These are phyloP conservation scores for Gallirallus australis DNA, from an alignment of 2,797 vertebrate species.

Conservation along the genomic window DNA sequence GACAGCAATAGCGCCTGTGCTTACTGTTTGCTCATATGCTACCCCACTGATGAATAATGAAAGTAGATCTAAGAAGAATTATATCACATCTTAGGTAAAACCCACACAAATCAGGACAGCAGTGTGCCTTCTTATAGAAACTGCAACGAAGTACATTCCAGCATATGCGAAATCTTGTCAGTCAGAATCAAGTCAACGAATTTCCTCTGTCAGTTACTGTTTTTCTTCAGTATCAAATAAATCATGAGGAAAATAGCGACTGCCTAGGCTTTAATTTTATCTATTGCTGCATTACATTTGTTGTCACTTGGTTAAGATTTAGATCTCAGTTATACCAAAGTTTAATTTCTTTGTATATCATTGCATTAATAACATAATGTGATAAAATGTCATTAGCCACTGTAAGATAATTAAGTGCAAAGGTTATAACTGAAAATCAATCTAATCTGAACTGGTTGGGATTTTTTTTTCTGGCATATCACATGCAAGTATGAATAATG, in stretches of 20 bases:
- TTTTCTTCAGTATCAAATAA: constrained; percentile 29
- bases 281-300: neutral
- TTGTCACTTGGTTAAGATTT: neutral
- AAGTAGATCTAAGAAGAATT: neutral
- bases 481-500: neutral
- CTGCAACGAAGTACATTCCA: neutral
- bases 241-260: constrained; percentile 23
- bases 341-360: constrained; percentile 13
- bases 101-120: neutral
- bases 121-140: neutral
- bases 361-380: constrained; percentile 24
- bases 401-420: constrained; percentile 38
- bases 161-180: neutral
- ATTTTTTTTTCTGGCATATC: constrained; percentile 22
- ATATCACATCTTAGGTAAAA: neutral
- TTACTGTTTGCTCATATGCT: neutral
- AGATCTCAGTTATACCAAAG: neutral
- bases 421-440: constrained; percentile 59
- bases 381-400: constrained; percentile 58
- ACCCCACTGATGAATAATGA: neutral
- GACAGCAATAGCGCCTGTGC: neutral
- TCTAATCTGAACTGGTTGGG: neutral
- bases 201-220: neutral
- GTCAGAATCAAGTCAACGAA: neutral
- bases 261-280: neutral